phyloP scores from a whole-genome alignment of 2,113 vertebrate genomes.

The Erinaceus europaeus region DNA sequence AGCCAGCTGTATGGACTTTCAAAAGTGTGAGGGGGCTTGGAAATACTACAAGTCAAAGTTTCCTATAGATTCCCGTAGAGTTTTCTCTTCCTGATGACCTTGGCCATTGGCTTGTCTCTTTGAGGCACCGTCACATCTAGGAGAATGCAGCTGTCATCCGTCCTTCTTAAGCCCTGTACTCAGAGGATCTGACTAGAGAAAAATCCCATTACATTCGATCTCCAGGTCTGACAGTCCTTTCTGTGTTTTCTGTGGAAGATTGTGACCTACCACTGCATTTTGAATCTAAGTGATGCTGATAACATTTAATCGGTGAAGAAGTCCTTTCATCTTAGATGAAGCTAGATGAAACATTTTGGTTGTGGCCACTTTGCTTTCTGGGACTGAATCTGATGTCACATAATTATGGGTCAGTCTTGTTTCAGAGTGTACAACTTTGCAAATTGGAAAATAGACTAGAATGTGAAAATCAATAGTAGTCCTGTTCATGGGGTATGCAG shows the following conservation, averaged over 20 bases:
- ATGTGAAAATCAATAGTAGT: conserved; percentile 33
- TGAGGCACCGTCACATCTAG: neutral
- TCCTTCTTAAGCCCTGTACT: neutral
- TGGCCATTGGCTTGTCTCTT: neutral
- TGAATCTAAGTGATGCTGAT: neutral
- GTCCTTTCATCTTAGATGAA: neutral
- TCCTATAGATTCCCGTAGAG: neutral
- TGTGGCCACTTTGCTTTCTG: neutral
- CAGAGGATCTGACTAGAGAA: neutral
- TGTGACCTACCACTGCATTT: neutral
- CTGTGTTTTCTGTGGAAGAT: neutral
- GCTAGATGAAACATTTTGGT: neutral
- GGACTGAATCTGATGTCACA: neutral
- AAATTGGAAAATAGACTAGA: conserved; percentile 38
- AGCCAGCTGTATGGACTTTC: neutral
- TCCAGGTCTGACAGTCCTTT: neutral
- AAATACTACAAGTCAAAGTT: neutral
- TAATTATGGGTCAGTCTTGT: conserved; percentile 10
- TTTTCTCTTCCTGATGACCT: neutral
- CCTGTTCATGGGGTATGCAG: neutral
- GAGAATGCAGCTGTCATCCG: neutral
- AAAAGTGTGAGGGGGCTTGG: neutral
- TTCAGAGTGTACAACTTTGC: neutral
- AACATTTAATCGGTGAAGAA: neutral
- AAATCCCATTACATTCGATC: neutral